phyloP scores from a whole-genome alignment of 1,140 invertebrate species.

The Ooceraea biroi region DNA sequence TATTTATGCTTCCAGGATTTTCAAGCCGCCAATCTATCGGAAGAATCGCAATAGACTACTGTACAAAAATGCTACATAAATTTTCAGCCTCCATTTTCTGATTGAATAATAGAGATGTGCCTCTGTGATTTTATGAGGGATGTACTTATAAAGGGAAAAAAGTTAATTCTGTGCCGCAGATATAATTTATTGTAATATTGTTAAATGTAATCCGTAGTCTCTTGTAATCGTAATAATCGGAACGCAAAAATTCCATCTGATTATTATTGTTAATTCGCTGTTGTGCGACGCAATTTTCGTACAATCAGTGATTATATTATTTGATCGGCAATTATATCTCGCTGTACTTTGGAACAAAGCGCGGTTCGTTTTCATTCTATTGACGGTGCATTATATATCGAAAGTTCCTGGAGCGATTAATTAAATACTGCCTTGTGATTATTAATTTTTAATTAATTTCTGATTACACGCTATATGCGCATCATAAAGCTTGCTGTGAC shows the following conservation, averaged over 20 bases:
- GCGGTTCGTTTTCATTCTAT: conserved; percentile 6
- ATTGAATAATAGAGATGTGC: neutral
- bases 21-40: no score
- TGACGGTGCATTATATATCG: conserved; percentile 15
- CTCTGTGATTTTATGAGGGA: neutral
- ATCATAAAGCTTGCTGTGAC: conserved; percentile 2
- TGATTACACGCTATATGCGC: conserved; percentile 21
- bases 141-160: neutral
- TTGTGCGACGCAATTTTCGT: neutral
- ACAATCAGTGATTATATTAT: conserved; percentile 29
- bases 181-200: neutral
- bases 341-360: conserved; percentile 16
- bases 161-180: neutral
- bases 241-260: conserved; percentile 4
- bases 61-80: no score
- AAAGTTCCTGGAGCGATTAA: conserved; percentile 25
- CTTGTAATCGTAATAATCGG: conserved; percentile 3
- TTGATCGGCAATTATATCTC: conserved; percentile 34
- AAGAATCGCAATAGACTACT: no score
- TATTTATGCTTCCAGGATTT: conserved; percentile 9
- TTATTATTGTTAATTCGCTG: conserved; percentile 1
- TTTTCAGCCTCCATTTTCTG: no score
- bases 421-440: conserved; percentile 27
- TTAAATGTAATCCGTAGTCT: conserved; percentile 20
- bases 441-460: conserved; percentile 45